Base-by-base conservation (phyloP, 2,797 vertebrate species). In the Microcaecilia unicolor region DNA sequence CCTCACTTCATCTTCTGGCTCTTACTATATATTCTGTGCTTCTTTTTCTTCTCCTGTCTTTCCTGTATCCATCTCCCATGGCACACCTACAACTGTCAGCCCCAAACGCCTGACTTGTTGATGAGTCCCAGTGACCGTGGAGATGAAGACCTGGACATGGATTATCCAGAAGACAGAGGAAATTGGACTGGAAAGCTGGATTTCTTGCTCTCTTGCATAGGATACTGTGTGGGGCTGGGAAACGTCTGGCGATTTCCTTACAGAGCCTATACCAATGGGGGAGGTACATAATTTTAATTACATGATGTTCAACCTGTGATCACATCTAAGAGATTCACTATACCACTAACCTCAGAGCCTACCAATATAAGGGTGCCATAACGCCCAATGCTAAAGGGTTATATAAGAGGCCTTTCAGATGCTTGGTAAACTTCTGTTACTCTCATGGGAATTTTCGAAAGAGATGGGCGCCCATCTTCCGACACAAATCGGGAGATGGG, bases 211-310 rank as follows among this genome's bases (percentile, higher is more conserved):
- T 85, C 83, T 38, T 86, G 84, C 56, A 83, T 86, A 0, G 84
- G 84, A 21, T 86, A 86, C 61, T 86, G 84, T 0, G 83, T 86
- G 43, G 84, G 84, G 28, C 53, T 86, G 1, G 84, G 84, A 6
- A 85, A 86, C 0, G 81, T 86, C 37, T 86, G 84, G 84, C 78
- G 84, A 9, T 85, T 86, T 32, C 84, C 84, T 9, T 86, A 86
- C 39, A 68, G 83, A 17, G 76, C 80, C 44, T 86, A 85, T 46
- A 83, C 79, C 48, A 86, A 86, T 1, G 84, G 84, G 53, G 84
- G 84, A 82, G 84, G 84, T 86, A 71, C 7, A 27, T 4, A 20
- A 4, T 18, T 11, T 19, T 9, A 29, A 17, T n/a, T n/a, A n/a
- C n/a, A n/a, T n/a, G n/a, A n/a, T n/a, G n/a, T n/a, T n/a, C 15